Evolutionary conservation across 2,888 invertebrate genomes (phyloP).

Genomic region (Tuberolachnus salignus): DNA sequence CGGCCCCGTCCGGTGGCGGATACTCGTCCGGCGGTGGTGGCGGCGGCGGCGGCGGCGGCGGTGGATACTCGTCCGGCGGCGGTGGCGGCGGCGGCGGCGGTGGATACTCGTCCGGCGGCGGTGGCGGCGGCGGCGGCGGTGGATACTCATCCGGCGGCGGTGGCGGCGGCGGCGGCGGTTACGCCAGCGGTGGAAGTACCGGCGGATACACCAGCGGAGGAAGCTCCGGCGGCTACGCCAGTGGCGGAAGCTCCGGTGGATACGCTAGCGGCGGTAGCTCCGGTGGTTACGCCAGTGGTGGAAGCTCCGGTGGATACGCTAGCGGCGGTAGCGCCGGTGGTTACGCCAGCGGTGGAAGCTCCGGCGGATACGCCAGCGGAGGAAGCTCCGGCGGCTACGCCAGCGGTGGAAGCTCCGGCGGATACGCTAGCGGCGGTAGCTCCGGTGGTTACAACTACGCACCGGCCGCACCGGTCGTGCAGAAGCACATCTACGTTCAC

Average conservation of each 20-base stretch:
- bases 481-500: slow-evolving; percentile 88
- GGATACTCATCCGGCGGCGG: slow-evolving; percentile 55
- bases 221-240: slow-evolving; percentile 60
- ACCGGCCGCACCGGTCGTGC: slow-evolving; percentile 70
- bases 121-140: no score
- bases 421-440: slow-evolving; percentile 57
- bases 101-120: slow-evolving; percentile 57
- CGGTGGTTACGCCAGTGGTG: no score
- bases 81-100: no score
- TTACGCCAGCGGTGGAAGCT: slow-evolving; percentile 33
- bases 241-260: slow-evolving; percentile 55
- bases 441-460: slow-evolving; percentile 63
- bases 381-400: slow-evolving; percentile 56
- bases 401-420: slow-evolving; percentile 55
- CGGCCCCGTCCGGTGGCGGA: slow-evolving; percentile 58
- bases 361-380: slow-evolving; percentile 55
- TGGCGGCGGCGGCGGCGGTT: slow-evolving; percentile 58
- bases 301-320: no score
- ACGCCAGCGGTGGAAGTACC: slow-evolving; percentile 57
- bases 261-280: slow-evolving; percentile 56
- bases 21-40: slow-evolving; percentile 58
- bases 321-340: no score
- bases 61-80: slow-evolving; percentile 53
- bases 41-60: no score
- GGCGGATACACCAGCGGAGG: slow-evolving; percentile 54